phyloP scores from a whole-genome alignment of 2,113 vertebrate genomes.

The Cyprinus carpio region DNA sequence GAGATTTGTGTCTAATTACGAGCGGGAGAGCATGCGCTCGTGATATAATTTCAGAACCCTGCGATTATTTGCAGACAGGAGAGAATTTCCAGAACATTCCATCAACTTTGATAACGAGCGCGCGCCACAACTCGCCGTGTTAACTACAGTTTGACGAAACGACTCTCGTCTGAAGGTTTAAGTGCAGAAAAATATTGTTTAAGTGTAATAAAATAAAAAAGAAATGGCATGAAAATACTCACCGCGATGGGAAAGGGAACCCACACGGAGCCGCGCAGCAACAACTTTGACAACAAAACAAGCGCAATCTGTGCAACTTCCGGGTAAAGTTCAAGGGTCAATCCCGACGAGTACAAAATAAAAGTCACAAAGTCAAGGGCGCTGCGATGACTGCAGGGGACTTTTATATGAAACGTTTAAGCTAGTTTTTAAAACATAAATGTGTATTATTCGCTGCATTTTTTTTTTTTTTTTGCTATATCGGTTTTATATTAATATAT shows the following conservation, averaged over 20 bases:
- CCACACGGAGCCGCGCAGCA: conserved; percentile 7
- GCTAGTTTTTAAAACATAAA: neutral
- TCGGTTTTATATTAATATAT: neutral
- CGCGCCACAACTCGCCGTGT: neutral
- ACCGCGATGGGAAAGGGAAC: neutral
- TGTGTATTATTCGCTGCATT: neutral
- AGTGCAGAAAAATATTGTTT: neutral
- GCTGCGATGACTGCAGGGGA: conserved; percentile 16
- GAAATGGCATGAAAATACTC: neutral
- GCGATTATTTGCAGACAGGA: neutral
- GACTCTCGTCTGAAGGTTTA: neutral
- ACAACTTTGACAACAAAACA: conserved; percentile 49
- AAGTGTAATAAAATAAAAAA: neutral
- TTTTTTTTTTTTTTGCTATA: neutral
- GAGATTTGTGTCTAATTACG: neutral
- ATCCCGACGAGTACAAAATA: conserved; percentile 12
- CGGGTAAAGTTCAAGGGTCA: conserved; percentile 4
- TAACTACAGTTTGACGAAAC: neutral
- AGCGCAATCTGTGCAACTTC: conserved; percentile 23
- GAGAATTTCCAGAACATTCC: conserved; percentile 25
- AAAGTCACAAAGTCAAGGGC: conserved; percentile 28
- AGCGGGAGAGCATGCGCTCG: neutral
- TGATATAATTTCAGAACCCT: neutral
- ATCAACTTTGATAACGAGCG: conserved; percentile 6
- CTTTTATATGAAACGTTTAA: neutral